Conservation (phyloP, 2,797 vertebrate species). For the Hirundo rustica region DNA sequence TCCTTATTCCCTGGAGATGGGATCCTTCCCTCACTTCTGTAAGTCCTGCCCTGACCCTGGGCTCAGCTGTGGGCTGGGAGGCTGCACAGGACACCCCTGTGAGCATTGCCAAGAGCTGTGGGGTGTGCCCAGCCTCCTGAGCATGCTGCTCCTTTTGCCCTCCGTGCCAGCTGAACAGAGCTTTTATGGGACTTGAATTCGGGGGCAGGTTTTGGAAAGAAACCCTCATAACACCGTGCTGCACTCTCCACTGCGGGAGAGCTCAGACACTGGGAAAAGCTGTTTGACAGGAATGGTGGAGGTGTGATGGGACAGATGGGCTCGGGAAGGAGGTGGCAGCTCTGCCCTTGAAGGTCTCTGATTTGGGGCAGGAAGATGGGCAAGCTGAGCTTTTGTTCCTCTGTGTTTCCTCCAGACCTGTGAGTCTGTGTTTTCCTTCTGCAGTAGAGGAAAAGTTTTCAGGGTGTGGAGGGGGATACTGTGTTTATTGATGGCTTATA, state of each 20-base stretch:
- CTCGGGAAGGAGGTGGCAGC: background rate
- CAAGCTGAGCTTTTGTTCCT: background rate
- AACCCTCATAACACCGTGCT: background rate
- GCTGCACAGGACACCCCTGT: accelerated
- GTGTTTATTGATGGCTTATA: background rate
- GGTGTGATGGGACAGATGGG: background rate
- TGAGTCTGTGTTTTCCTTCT: background rate
- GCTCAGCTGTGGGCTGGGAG: background rate
- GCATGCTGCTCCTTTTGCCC: background rate
- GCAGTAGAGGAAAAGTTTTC: background rate
- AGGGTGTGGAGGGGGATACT: background rate
- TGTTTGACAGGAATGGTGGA: background rate
- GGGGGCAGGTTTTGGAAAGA: background rate
- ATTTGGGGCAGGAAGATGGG: background rate
- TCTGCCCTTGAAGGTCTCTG: background rate
- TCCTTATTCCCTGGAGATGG: background rate
- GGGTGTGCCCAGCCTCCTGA: background rate
- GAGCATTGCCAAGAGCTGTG: background rate
- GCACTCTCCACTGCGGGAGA: background rate
- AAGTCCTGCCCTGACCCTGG: background rate
- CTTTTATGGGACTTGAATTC: background rate
- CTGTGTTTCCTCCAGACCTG: background rate
- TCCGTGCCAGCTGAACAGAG: background rate
- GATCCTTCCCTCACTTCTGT: conserved; percentile 45
- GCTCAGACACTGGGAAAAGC: background rate